These are phyloP conservation scores for Poeciliopsis occidentalis DNA, from an alignment of 2,113 vertebrate genomes.

Conservation along the genomic window DNA sequence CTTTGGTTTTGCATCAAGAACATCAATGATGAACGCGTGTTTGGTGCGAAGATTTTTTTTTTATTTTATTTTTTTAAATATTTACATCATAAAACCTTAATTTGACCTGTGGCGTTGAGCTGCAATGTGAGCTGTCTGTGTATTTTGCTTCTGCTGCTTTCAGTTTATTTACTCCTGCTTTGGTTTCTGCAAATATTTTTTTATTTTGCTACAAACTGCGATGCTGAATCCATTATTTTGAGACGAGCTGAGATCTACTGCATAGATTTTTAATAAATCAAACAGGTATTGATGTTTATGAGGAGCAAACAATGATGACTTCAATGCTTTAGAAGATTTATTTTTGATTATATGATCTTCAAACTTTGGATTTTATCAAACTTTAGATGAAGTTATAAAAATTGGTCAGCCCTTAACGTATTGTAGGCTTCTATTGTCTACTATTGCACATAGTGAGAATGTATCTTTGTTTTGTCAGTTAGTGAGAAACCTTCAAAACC, in stretches of 20 bases:
- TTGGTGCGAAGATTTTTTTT: slow-evolving; percentile 80
- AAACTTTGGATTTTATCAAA: not conserved
- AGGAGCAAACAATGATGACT: too few species aligned
- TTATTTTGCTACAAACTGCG: not conserved
- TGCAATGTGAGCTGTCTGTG: not conserved
- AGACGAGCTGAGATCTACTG: too few species aligned
- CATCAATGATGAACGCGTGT: slow-evolving; percentile 96
- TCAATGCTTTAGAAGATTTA: not conserved
- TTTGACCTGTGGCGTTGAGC: not conserved
- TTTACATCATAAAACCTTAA: not conserved
- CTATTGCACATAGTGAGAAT: not conserved
- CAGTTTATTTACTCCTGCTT: not conserved
- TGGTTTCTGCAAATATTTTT: not conserved
- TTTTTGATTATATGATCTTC: not conserved
- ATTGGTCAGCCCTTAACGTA: not conserved
- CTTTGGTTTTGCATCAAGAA: slow-evolving; percentile 99
- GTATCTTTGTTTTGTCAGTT: not conserved
- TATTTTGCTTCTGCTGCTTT: not conserved
- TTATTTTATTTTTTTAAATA: not conserved
- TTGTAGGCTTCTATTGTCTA: not conserved
- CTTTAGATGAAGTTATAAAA: not conserved
- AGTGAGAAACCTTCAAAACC: not conserved
- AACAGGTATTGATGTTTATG: too few species aligned
- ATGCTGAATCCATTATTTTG: not conserved
- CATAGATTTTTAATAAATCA: too few species aligned